phyloP scores from a whole-genome alignment of 2,797 vertebrate species.

The Macroramphosus scolopax region DNA sequence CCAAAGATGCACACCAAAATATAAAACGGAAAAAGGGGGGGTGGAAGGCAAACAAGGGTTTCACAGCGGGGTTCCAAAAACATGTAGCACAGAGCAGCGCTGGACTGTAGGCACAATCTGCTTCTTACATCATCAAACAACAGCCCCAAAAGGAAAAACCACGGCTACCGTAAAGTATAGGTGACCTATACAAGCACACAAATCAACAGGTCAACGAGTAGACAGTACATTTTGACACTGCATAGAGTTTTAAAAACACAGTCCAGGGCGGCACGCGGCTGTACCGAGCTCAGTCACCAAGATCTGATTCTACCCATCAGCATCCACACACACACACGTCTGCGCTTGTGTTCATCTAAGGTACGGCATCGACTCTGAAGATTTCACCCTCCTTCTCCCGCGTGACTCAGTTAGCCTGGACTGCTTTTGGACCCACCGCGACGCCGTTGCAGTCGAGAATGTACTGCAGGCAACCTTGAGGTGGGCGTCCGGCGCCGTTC shows the following conservation, averaged over 20 bases:
- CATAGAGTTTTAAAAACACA: conserved; percentile 90
- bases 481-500: conserved; percentile 83
- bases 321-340: conserved; percentile 80
- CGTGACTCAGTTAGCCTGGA: conserved; percentile 83
- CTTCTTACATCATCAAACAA: conserved; percentile 86
- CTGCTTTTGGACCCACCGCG: conserved; percentile 94
- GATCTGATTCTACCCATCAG: conserved; percentile 76
- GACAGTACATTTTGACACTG: conserved; percentile 91
- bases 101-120: conserved; percentile 90
- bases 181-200: conserved; percentile 89
- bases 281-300: conserved; percentile 53
- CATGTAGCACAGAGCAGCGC: conserved; percentile 82
- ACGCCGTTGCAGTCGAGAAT: conserved; percentile 99
- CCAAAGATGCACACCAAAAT: conserved; percentile 72
- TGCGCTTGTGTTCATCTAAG: conserved; percentile 80
- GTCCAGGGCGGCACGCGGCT: conserved; percentile 84
- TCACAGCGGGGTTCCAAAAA: conserved; percentile 51
- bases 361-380: conserved; percentile 43
- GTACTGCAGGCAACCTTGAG: conserved; percentile 99
- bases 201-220: conserved; percentile 85
- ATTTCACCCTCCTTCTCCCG: conserved; percentile 10
- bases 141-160: conserved; percentile 83
- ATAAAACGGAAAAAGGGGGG: conserved; percentile 31
- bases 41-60: conserved; percentile 35
- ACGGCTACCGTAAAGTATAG: conserved; percentile 84